phyloP scores from a whole-genome alignment of 2,888 invertebrate genomes.

The Pediacus dermestoides region DNA sequence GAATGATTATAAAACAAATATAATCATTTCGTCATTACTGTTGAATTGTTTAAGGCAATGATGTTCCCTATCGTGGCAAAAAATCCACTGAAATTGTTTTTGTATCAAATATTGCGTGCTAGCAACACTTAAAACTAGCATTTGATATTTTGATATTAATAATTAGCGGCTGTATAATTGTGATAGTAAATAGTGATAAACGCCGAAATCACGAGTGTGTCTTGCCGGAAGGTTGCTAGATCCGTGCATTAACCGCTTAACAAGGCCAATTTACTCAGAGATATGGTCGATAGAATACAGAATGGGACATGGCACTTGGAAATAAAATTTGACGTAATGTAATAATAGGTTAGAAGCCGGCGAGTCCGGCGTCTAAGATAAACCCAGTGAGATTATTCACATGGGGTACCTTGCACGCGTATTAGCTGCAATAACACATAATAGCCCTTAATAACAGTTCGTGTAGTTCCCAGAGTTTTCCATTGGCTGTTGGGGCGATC shows the following conservation, averaged over 20 bases:
- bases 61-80: no score
- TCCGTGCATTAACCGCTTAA: constrained; percentile 7
- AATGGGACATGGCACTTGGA: constrained; percentile 13
- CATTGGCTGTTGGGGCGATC: constrained; percentile 47
- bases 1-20: no score
- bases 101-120: constrained; percentile 5
- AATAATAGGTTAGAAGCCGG: constrained; percentile 41
- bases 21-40: no score
- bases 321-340: constrained; percentile 45
- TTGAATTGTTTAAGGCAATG: no score
- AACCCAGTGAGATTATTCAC: constrained; percentile 42
- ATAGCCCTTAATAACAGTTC: constrained; percentile 52
- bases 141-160: constrained; percentile 12
- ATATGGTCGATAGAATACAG: neutral
- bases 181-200: constrained; percentile 16
- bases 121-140: constrained; percentile 7
- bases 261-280: constrained; percentile 6
- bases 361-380: constrained; percentile 37
- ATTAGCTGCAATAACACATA: constrained; percentile 52
- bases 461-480: constrained; percentile 42
- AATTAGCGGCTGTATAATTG: constrained; percentile 12
- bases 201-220: constrained; percentile 14
- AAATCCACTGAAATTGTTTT: no score
- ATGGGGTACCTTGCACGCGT: constrained; percentile 37
- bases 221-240: constrained; percentile 13